Evolutionary conservation across 92 coral and sea anemone species (phyloP).

Genomic region (Plumapathes pennacea): DNA sequence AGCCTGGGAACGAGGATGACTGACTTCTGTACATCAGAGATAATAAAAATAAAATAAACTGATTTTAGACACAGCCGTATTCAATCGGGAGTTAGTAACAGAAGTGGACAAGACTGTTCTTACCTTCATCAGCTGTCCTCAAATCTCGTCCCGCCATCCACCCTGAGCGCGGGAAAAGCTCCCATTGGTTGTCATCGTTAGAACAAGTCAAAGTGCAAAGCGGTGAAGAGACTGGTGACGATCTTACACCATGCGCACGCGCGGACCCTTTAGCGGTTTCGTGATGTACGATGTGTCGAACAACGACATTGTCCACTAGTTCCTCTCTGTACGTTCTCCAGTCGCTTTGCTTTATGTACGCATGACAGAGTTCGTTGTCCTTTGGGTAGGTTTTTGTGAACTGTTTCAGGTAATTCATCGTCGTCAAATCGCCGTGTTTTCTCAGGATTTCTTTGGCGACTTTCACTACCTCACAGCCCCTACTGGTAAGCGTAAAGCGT

Average conservation of each 20-base stretch:
- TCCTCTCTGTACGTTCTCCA: slow-evolving; percentile 93
- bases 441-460: slow-evolving; percentile 68
- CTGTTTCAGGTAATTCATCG: slow-evolving; percentile 49
- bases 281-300: slow-evolving; percentile 34
- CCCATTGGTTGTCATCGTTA: slow-evolving; percentile 58
- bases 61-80: no score
- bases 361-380: slow-evolving; percentile 65
- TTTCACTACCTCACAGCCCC: slow-evolving; percentile 85
- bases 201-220: slow-evolving; percentile 62
- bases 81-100: no score
- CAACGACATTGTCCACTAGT: slow-evolving; percentile 71
- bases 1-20: no score
- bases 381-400: slow-evolving; percentile 62
- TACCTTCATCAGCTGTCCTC: slow-evolving; percentile 57
- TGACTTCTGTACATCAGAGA: no score
- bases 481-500: slow-evolving; percentile 70
- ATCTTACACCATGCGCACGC: slow-evolving; percentile 44
- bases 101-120: no score
- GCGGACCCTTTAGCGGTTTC: slow-evolving; percentile 71
- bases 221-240: slow-evolving; percentile 79
- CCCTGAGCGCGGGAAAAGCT: slow-evolving; percentile 57
- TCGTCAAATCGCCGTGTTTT: slow-evolving; percentile 62
- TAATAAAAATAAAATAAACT: no score
- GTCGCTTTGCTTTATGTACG: slow-evolving; percentile 76
- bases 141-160: slow-evolving; percentile 53